Conservation (phyloP, 2,113 vertebrate genomes). For the Syngnathus typhle region DNA sequence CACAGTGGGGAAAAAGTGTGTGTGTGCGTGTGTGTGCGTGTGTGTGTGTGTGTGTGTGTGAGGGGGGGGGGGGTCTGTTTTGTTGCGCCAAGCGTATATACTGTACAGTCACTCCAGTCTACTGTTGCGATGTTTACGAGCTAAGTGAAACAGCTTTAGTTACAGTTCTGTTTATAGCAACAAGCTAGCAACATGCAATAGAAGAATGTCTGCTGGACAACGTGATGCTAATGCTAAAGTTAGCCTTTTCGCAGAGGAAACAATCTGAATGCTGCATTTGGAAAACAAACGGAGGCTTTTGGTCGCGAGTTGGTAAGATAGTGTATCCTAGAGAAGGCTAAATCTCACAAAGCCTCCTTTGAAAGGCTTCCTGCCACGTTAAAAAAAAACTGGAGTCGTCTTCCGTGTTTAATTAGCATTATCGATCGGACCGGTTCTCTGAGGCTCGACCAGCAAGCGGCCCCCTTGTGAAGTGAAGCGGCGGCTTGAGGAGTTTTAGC, state of each 20-base stretch:
- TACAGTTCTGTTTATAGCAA: background rate
- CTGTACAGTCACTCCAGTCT: conserved; percentile 31
- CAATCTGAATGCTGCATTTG: background rate
- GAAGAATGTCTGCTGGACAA: background rate
- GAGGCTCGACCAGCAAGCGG: conserved; percentile 39
- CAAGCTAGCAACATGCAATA: background rate
- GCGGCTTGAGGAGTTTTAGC: conserved; percentile 40
- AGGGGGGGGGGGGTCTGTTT: conserved; percentile 25
- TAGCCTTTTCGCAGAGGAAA: background rate
- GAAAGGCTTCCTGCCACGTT: conserved; percentile 74
- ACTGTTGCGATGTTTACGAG: conserved; percentile 5
- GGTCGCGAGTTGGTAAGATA: background rate
- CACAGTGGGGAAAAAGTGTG: background rate
- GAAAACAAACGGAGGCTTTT: too few relatives aligned
- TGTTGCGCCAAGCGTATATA: conserved; percentile 29
- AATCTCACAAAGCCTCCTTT: conserved; percentile 72
- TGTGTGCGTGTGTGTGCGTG: conserved; percentile 26
- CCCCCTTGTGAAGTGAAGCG: conserved; percentile 56
- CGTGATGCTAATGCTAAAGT: background rate
- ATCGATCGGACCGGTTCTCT: conserved; percentile 63
- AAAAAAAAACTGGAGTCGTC: conserved; percentile 61
- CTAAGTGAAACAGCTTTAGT: background rate
- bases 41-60: conserved; percentile 18
- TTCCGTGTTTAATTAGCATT: conserved; percentile 62
- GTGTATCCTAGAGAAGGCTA: conserved; percentile 48